These are phyloP conservation scores for Epinephelus awoara DNA, from an alignment of 2,797 vertebrate genomes.

Conservation along the genomic window DNA sequence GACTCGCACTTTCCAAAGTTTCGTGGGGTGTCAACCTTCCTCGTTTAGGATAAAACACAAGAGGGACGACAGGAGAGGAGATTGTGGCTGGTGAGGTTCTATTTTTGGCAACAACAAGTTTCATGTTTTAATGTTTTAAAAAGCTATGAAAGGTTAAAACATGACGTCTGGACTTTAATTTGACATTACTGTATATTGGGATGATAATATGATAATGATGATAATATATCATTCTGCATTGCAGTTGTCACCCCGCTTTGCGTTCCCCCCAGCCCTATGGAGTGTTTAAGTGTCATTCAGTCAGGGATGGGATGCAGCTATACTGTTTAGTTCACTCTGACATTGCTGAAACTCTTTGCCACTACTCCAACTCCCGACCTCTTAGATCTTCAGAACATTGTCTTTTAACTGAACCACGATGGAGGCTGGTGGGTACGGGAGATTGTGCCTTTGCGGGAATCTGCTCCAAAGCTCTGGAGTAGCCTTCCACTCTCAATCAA, in stretches of 20 bases:
- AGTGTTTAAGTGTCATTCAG: too few relatives aligned
- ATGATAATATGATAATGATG: not conserved
- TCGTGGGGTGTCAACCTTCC: slow-evolving; percentile 35
- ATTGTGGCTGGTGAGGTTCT: slow-evolving; percentile 10
- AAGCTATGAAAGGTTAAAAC: not conserved
- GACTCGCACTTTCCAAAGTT: slow-evolving; percentile 46
- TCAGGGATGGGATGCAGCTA: not conserved
- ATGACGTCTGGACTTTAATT: not conserved
- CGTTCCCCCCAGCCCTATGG: too few relatives aligned
- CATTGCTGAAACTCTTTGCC: too few relatives aligned
- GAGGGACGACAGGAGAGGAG: slow-evolving; percentile 23
- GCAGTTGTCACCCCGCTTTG: too few relatives aligned
- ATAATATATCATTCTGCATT: not conserved
- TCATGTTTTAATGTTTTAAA: not conserved
- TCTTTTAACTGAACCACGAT: too few relatives aligned
- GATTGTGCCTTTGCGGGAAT: too few relatives aligned
- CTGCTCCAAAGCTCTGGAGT: too few relatives aligned
- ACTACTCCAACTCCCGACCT: too few relatives aligned
- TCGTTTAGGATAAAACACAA: slow-evolving; percentile 36
- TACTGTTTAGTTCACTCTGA: not conserved
- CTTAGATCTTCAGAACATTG: too few relatives aligned
- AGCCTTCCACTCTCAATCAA: too few relatives aligned
- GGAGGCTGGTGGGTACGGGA: too few relatives aligned
- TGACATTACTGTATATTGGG: too few relatives aligned
- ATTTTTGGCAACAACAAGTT: slow-evolving; percentile 1